Evolutionary conservation across 2,113 vertebrate species (phyloP).

Genomic region (Crocuta crocuta): DNA sequence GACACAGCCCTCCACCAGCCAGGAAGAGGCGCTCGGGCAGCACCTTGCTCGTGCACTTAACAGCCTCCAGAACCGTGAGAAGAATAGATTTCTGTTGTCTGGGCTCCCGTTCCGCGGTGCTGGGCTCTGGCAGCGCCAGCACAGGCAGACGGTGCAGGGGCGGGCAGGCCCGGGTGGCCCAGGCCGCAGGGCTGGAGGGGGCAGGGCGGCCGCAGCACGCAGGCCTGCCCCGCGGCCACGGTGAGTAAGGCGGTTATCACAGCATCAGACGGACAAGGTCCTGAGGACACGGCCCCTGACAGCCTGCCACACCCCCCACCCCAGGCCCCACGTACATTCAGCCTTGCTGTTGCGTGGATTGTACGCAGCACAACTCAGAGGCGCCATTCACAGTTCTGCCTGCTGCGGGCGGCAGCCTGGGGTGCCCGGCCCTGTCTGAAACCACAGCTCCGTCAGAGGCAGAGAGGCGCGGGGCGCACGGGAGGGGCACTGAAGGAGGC

Average conservation of each 20-base stretch:
- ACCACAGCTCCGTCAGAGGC: neutral
- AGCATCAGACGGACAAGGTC: neutral
- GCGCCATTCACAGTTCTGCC: neutral
- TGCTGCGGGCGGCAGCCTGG: neutral
- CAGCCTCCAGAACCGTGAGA: neutral
- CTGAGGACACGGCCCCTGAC: neutral
- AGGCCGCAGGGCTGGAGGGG: neutral
- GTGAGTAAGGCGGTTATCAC: neutral
- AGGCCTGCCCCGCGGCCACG: neutral
- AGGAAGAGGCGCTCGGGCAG: neutral
- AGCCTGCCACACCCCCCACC: neutral
- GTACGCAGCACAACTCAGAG: neutral
- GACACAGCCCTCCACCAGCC: neutral
- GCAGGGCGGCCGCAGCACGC: too few species aligned
- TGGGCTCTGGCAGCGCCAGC: neutral
- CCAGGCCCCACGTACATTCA: neutral
- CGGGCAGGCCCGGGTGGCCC: neutral
- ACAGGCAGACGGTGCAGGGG: fast-evolving
- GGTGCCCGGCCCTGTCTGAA: neutral
- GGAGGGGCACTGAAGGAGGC: neutral
- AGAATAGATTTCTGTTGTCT: neutral
- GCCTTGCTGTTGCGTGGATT: too few species aligned
- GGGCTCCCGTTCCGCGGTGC: fast-evolving
- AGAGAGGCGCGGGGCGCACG: fast-evolving
- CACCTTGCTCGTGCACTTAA: neutral